Percentiles rank a stretch among this genome's conserved stretches.
Conservation (phyloP, 92 coral and sea anemone genomes). For the Siderastrea radians region DNA sequence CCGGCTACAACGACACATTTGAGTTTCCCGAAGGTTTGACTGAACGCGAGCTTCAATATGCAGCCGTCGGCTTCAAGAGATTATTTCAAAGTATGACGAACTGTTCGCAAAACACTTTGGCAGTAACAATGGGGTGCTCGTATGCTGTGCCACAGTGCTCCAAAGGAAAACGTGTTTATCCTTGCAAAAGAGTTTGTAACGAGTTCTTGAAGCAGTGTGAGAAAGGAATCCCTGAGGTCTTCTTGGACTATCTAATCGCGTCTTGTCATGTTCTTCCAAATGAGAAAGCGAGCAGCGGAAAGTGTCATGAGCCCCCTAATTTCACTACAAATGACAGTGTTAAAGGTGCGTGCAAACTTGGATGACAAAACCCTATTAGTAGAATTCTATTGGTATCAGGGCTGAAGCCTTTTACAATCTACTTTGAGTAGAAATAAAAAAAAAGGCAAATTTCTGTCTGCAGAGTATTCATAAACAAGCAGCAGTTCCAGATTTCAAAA, state of each 20-base stretch:
- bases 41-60: not conserved
- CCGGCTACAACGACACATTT: slow-evolving; percentile 40
- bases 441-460: too few species aligned
- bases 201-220: slow-evolving; percentile 71
- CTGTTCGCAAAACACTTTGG: slow-evolving; percentile 4
- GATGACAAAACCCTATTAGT: not conserved
- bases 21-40: slow-evolving; percentile 15
- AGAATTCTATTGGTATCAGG: too few species aligned
- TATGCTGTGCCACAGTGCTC: slow-evolving; percentile 59
- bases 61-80: not conserved
- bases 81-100: not conserved
- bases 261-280: slow-evolving; percentile 57
- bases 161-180: slow-evolving; percentile 46
- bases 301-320: slow-evolving; percentile 76
- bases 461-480: too few species aligned
- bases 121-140: slow-evolving; percentile 36
- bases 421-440: too few species aligned
- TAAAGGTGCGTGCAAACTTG: slow-evolving; percentile 32
- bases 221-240: not conserved
- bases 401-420: too few species aligned
- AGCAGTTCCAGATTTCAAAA: too few species aligned
- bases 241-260: not conserved
- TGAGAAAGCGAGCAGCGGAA: slow-evolving; percentile 23
- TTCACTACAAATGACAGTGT: slow-evolving; percentile 52
- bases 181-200: slow-evolving; percentile 73